phyloP scores from a whole-genome alignment of 2,113 vertebrate genomes.

The Propithecus coquereli region DNA sequence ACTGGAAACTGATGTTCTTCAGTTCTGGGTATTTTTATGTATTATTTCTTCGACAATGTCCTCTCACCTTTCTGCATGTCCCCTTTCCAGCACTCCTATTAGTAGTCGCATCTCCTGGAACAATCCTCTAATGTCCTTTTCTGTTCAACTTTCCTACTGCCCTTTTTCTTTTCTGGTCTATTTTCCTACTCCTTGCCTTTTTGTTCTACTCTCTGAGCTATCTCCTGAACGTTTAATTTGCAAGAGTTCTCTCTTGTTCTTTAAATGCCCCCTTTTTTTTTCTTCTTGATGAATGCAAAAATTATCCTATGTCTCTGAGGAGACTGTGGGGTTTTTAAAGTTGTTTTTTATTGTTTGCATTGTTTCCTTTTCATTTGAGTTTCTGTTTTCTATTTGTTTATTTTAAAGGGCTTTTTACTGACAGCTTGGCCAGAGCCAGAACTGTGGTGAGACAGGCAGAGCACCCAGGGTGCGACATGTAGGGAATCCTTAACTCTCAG shows the following conservation, averaged over 20 bases:
- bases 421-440: not conserved
- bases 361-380: not conserved
- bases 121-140: not conserved
- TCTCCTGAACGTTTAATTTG: not conserved
- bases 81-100: not conserved
- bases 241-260: not conserved
- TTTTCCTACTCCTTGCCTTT: not conserved
- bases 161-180: not conserved
- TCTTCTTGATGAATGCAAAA: not conserved
- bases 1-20: not conserved
- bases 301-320: not conserved
- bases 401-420: not conserved
- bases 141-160: not conserved
- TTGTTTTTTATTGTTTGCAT: not conserved
- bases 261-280: not conserved
- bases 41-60: not conserved
- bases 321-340: not conserved
- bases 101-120: not conserved
- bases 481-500: not conserved
- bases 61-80: not conserved
- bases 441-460: not conserved
- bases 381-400: not conserved
- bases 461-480: not conserved
- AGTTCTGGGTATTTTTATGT: not conserved
- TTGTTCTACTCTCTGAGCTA: not conserved